phyloP scores from a whole-genome alignment of 2,113 vertebrate species.

The Cephalopterus ornatus region DNA sequence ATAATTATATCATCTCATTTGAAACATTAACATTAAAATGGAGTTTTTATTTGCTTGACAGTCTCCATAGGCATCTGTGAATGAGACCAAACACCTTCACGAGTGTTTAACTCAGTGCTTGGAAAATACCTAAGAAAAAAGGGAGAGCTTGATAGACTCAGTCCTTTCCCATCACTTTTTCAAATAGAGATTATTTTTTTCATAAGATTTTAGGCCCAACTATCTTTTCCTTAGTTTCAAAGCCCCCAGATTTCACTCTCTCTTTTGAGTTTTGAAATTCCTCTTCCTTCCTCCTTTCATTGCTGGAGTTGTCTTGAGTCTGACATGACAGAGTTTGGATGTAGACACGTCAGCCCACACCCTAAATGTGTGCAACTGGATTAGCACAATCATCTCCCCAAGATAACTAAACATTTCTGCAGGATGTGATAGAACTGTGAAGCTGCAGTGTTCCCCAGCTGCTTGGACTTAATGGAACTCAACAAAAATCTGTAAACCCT shows the following conservation, averaged over 20 bases:
- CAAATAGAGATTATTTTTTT: background rate
- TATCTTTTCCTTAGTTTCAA: background rate
- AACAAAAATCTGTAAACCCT: background rate
- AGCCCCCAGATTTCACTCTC: fast-evolving
- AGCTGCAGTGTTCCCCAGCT: background rate
- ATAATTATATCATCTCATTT: background rate
- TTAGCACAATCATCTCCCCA: background rate
- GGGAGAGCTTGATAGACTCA: background rate
- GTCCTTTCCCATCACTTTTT: background rate
- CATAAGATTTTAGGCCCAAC: background rate
- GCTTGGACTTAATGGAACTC: background rate
- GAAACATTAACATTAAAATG: background rate
- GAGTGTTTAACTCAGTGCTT: background rate
- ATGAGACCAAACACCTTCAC: background rate
- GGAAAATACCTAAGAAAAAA: background rate
- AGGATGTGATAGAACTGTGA: background rate
- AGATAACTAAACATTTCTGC: background rate
- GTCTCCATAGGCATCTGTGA: background rate
- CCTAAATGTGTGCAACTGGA: background rate
- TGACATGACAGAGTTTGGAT: background rate
- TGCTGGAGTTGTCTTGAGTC: background rate
- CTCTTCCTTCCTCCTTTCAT: background rate
- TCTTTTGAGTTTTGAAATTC: background rate
- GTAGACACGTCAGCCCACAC: too few relatives aligned
- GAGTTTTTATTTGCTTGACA: background rate